Evolutionary conservation across 2,797 vertebrate species (phyloP).

Genomic region (Sebastes goodei): DNA sequence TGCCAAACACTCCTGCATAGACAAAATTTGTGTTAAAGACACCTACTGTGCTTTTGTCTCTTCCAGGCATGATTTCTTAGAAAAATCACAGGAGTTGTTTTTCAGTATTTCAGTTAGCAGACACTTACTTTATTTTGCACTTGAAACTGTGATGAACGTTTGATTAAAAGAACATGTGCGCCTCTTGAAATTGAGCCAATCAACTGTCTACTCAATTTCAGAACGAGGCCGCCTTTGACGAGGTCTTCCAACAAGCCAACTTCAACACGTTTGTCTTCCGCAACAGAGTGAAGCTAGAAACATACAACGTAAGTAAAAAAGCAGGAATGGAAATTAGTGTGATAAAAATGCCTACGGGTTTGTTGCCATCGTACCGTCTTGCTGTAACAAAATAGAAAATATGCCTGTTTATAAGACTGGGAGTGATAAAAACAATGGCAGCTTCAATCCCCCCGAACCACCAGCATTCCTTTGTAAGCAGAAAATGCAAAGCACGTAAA

Average conservation of each 20-base stretch:
- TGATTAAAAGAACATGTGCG: background rate
- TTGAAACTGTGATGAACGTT: background rate
- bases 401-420: background rate
- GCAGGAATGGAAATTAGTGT: background rate
- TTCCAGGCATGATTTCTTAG: slow-evolving; percentile 17
- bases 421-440: background rate
- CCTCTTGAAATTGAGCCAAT: slow-evolving; percentile 5
- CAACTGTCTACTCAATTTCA: slow-evolving; percentile 65
- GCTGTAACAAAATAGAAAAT: background rate
- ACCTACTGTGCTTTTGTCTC: slow-evolving; percentile 1
- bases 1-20: background rate
- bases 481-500: slow-evolving; percentile 4
- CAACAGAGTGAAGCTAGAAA: slow-evolving; percentile 94
- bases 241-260: slow-evolving; percentile 93
- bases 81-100: slow-evolving; percentile 9
- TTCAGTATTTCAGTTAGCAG: background rate
- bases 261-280: slow-evolving; percentile 91
- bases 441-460: background rate
- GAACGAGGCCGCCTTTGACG: slow-evolving; percentile 94
- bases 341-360: background rate
- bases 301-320: slow-evolving; percentile 92
- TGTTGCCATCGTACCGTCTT: background rate
- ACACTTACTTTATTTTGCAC: background rate
- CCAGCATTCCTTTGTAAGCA: background rate
- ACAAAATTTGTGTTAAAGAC: background rate